Evolutionary conservation across 2,797 vertebrate species (phyloP), one percentile per base, ranked within the genome.

Genomic region (Siniperca undulata): DNA sequence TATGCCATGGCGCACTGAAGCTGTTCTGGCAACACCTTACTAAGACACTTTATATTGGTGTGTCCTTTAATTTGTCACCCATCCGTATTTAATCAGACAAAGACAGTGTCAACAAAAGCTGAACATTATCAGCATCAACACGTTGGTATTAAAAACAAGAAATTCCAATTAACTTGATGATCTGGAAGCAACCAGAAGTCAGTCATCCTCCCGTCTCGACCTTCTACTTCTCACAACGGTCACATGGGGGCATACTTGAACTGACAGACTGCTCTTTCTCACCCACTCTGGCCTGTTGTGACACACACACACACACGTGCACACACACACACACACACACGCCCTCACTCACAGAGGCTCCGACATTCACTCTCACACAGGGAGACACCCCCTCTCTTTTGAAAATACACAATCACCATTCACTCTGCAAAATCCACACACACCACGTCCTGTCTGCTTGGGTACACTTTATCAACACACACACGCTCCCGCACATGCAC

Each of bases 221-320:
- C 71, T 48, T 90, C 74, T 89, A 88, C 76, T 94, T 93, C 94
- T 91, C 70, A 30, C 80, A 73, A 11, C 66, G 50, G 88, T 92
- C 94, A 94, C 94, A 90, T 90, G 94, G 93, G 94, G 94, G 94
- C 94, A 93, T 89, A 94, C 94, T 95, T 93, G 74, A 94, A 92
- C 93, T 84, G 75, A 82, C 70, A 82, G 87, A 88, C 60, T 67
- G 71, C 84, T 84, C 70, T 77, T 80, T 80, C 87, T 85, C 74
- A 86, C 81, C 48, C 76, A 53, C 61, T 72, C 77, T 42, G 64
- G 82, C 58, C 74, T 87, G 88, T 88, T 86, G 76, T 86, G 84
- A 89, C 74, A 71, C 81, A 83, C 79, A 72, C 64, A 46, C 27
- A 36, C 46, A 44, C 60, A 50, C 61, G 69, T 58, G 69, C 53